These are phyloP conservation scores for Dunckerocampus dactyliophorus DNA, from an alignment of 2,113 vertebrate genomes.

Conservation along the genomic window DNA sequence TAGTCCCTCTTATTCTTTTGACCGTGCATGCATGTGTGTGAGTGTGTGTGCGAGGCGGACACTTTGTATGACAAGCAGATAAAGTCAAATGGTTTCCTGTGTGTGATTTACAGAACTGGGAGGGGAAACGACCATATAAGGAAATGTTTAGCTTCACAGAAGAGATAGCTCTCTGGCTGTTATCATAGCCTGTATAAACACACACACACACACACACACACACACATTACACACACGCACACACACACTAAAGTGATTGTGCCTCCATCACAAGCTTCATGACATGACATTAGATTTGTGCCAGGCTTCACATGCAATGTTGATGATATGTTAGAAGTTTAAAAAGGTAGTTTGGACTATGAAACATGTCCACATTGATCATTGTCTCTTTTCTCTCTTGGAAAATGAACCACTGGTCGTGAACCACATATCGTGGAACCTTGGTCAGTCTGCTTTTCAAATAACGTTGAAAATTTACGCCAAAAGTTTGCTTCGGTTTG, in stretches of 20 bases:
- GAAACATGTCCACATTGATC: no score
- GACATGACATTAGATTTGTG: no score
- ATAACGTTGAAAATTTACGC: no score
- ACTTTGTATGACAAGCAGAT: conserved; percentile 6
- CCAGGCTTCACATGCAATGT: neutral
- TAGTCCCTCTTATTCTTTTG: neutral
- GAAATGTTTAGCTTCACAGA: conserved; percentile 59
- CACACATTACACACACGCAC: neutral
- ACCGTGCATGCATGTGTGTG: conserved; percentile 7
- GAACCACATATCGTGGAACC: no score
- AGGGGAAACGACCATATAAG: conserved; percentile 59
- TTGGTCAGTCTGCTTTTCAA: neutral
- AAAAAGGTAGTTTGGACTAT: no score
- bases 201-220: neutral
- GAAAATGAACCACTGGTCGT: no score
- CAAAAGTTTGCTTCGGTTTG: no score
- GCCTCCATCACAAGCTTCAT: neutral
- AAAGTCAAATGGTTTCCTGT: conserved; percentile 42
- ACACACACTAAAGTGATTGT: neutral
- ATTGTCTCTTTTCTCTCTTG: no score
- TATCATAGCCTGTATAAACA: conserved; percentile 60
- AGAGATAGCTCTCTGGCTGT: conserved; percentile 49
- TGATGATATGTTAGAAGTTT: no score
- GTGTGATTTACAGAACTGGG: conserved; percentile 47
- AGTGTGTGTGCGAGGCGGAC: neutral